These are phyloP conservation scores for Anguilla megastoma DNA, from an alignment of 2,797 vertebrate species.

Conservation along the genomic window DNA sequence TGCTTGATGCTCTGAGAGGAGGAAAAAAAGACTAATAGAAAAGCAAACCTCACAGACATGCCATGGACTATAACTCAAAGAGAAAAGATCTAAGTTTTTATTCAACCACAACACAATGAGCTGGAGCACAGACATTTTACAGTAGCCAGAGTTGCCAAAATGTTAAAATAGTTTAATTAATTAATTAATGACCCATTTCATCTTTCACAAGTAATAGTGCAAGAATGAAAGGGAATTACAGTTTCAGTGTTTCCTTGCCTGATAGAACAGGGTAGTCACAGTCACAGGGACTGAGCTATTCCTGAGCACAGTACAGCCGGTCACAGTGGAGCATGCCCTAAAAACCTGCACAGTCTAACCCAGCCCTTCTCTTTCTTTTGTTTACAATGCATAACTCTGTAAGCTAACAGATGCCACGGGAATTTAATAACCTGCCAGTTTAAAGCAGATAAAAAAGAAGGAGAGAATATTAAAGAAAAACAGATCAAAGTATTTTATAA, in stretches of 20 bases:
- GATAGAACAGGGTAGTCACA: background rate
- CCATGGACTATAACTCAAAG: too few relatives aligned
- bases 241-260: background rate
- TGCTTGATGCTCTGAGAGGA: conserved; percentile 70
- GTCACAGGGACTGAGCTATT: background rate
- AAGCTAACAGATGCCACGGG: background rate
- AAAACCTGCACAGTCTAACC: conserved; percentile 21
- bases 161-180: background rate
- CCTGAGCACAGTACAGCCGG: background rate
- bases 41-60: background rate
- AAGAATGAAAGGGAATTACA: conserved; percentile 50
- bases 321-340: background rate
- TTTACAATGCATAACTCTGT: background rate
- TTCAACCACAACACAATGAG: background rate
- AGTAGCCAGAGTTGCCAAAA: background rate
- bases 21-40: conserved; percentile 36
- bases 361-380: background rate
- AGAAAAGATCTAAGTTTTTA: background rate
- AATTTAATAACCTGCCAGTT: background rate
- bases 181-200: conserved; percentile 58
- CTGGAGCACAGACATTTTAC: background rate
- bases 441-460: background rate
- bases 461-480: background rate
- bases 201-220: conserved; percentile 63
- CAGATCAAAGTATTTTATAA: background rate